Percentiles rank a stretch among this genome's conserved stretches.
Evolutionary conservation across 2,113 vertebrate genomes (phyloP).

Genomic region (Pholis gunnellus): DNA sequence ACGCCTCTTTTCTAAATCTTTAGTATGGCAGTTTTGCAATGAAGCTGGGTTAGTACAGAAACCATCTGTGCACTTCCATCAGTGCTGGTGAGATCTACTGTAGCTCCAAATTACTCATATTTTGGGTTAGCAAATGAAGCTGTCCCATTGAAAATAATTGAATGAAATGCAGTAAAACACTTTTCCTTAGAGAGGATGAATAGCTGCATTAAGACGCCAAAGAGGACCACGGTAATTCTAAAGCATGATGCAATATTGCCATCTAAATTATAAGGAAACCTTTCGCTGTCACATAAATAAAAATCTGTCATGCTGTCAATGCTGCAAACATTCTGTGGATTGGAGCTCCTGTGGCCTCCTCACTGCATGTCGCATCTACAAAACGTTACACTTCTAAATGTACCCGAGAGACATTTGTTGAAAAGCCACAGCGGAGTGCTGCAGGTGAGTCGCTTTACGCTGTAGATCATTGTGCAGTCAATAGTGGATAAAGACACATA

Average conservation of each 20-base stretch:
- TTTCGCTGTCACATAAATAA: background rate
- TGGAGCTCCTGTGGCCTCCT: background rate
- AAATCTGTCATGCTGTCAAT: background rate
- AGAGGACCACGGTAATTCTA: background rate
- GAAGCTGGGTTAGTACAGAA: background rate
- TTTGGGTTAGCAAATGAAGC: background rate
- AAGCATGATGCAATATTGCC: background rate
- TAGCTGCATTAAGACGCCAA: background rate
- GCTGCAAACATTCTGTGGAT: background rate
- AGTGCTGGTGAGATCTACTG: background rate
- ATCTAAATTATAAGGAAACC: background rate
- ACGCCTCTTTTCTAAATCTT: background rate
- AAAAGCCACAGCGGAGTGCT: background rate
- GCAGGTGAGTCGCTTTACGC: constrained; percentile 10
- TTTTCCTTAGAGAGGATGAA: background rate
- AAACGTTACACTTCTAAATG: background rate
- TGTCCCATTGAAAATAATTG: background rate
- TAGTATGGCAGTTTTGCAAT: background rate
- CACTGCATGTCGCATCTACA: background rate
- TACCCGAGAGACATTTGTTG: background rate
- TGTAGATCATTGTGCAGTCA: background rate
- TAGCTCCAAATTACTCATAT: background rate
- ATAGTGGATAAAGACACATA: background rate
- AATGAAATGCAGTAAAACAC: constrained; percentile 9
- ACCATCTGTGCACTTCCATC: background rate